Conservation (phyloP, 2,797 vertebrate species). For the Melanotaenia parkinsoni region DNA sequence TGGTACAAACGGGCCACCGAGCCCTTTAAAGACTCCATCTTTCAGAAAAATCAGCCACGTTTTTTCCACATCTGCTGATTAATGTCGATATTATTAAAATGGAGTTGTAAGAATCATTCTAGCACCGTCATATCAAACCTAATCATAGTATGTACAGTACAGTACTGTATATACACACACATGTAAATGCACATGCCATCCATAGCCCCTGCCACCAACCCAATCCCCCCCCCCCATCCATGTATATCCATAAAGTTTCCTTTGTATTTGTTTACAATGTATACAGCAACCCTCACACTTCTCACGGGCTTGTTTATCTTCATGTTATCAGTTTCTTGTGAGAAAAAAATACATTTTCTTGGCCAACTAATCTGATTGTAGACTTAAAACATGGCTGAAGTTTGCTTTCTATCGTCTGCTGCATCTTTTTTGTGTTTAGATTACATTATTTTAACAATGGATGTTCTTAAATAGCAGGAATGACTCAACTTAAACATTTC, state of each 20-base stretch:
- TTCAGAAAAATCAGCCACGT: not conserved
- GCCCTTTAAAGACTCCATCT: too few species aligned
- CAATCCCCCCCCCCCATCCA: not conserved
- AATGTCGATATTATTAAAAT: not conserved
- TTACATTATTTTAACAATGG: constrained; percentile 10
- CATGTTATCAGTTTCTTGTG: not conserved
- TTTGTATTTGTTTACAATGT: not conserved
- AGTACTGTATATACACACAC: not conserved
- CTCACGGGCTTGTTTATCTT: not conserved
- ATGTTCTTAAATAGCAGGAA: constrained; percentile 7
- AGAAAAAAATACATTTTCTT: not conserved
- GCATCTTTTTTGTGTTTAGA: not conserved
- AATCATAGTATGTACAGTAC: not conserved
- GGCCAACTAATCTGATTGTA: not conserved
- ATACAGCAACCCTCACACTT: not conserved
- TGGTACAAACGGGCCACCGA: not conserved
- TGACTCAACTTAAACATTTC: constrained; percentile 3
- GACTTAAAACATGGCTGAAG: constrained; percentile 1
- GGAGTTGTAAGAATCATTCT: not conserved
- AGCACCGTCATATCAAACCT: not conserved
- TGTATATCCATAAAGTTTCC: not conserved
- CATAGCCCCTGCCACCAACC: not conserved
- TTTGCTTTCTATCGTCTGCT: not conserved
- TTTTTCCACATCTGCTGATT: not conserved
- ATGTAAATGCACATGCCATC: not conserved